Evolutionary conservation across 2,888 invertebrate genomes (phyloP), one percentile per base, ranked within the genome.

Genomic region (Diaphora mendica): DNA sequence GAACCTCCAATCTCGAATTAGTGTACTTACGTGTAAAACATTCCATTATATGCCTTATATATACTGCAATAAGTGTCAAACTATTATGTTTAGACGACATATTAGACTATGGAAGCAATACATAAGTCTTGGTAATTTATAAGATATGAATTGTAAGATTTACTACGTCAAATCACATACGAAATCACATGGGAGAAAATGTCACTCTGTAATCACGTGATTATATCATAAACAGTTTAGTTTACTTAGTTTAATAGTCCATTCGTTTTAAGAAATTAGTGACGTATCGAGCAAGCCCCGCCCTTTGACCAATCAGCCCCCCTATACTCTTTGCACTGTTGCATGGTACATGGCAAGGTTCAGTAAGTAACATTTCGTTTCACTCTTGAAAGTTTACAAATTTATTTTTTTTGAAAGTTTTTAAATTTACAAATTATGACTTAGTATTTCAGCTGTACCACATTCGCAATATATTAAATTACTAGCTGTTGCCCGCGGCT

Each of bases 41-140:
- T 86, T 88, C 87, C 85, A 85, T 82, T 83, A 75, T 85, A 86
- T 85, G 85, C 85, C 90, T 86, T 90, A 89, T 85, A 77, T 79
- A 81, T 77, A 80, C 75, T 72, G 77, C 82, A 78, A 85, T 87
- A 87, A 84, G 87, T 88, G 86, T 86, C 88, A 88, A 89, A 89
- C 81, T 88, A 85, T 74, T 78, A 84, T 78, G 80, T 75, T 76
- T 84, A 80, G 80, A 74, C 76, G 83, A 87, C 88, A 87, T 87
- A 86, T 86, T 87, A 78, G 73, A 30, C 76, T 75, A 82, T 80
- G 77, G 64, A 71, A 79, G 77, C 79, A 80, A 83, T 80, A 80
- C 67, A 73, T 80, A 82, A 78, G 77, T 68, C 75, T 78, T 74
- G 72, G 74, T 77, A 66, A 73, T 39, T 77, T 77, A 72, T 82